Conservation (phyloP, 2,888 invertebrate species). For the Portevinia maculata region DNA sequence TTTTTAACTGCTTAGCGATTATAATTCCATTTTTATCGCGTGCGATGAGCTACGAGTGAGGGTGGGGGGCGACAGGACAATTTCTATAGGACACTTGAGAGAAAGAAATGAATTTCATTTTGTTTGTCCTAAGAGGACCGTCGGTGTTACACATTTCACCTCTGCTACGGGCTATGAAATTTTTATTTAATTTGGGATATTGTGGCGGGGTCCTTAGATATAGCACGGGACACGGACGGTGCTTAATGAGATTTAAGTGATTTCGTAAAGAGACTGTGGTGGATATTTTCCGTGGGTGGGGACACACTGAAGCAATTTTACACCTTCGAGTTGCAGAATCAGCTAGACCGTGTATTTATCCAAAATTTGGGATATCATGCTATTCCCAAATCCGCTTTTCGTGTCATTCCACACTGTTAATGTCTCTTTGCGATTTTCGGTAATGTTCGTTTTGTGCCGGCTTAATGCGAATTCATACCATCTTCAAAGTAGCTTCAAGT, state of each 20-base stretch:
- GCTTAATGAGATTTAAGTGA: slow-evolving; percentile 70
- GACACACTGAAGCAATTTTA: no score
- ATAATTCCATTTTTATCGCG: slow-evolving; percentile 73
- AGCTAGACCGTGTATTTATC: no score
- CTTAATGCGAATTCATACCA: no score
- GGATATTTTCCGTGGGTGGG: not conserved
- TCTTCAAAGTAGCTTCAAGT: no score
- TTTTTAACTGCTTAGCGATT: slow-evolving; percentile 72
- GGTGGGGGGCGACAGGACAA: not conserved
- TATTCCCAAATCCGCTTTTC: no score
- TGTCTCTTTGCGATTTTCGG: no score
- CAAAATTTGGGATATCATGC: no score
- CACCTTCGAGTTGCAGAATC: no score
- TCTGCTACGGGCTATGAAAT: slow-evolving; percentile 62
- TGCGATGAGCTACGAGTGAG: not conserved
- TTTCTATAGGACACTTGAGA: slow-evolving; percentile 49
- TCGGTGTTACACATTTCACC: slow-evolving; percentile 67
- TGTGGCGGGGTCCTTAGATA: slow-evolving; percentile 43
- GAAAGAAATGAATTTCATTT: slow-evolving; percentile 53
- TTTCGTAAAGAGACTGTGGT: slow-evolving; percentile 32
- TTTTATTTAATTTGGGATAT: slow-evolving; percentile 74
- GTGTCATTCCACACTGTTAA: no score
- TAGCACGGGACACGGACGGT: slow-evolving; percentile 1
- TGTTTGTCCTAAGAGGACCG: slow-evolving; percentile 36
- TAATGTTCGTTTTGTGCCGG: no score